Base-by-base conservation (phyloP, 2,888 invertebrate species). In the Orchesella flavescens region DNA sequence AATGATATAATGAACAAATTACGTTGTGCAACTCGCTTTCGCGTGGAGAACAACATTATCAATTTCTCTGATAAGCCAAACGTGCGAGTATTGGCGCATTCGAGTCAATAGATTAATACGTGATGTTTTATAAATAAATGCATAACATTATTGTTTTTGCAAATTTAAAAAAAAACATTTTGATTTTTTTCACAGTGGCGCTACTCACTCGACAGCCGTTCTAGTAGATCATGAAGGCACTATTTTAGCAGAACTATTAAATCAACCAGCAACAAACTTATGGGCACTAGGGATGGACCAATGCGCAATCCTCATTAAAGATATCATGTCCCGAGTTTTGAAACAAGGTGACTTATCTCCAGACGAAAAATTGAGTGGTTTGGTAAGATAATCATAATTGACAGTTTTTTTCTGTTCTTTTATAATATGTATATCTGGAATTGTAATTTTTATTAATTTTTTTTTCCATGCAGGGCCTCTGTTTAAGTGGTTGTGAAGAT, bases 401-500 rank as follows among this genome's bases (percentile, higher is more conserved):
- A 5, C 3, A 53, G 3, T 53, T 5, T 53, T 53, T 53, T 13
- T 9, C 13, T 9, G 49, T 69, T 44, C 24, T 49, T 12, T 49
- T 49, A 49, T 12, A 49, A 49, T 49, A n/a, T n/a, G n/a, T n/a
- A n/a, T 49, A 49, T n/a, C n/a, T n/a, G n/a, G n/a, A n/a, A n/a
- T n/a, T n/a, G n/a, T n/a, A n/a, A n/a, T n/a, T n/a, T n/a, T n/a
- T n/a, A n/a, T n/a, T n/a, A 53, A n/a, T 53, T 5, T 53, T 53
- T 53, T 13, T 9, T 49, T 9, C 49, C 9, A 49, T 87, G 12
- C 87, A 94, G 94, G 95, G 97, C 65, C 91, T 98, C 86, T 94
- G 95, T 88, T 91, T 98, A 87, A 97, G 97, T 88, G 98, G 98
- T 53, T 97, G 96, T 89, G 97, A 97, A 90, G 94, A 95, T 84